These are phyloP conservation scores for Virgularia gustaviana DNA, from an alignment of 92 coral and sea anemone genomes.

Conservation along the genomic window DNA sequence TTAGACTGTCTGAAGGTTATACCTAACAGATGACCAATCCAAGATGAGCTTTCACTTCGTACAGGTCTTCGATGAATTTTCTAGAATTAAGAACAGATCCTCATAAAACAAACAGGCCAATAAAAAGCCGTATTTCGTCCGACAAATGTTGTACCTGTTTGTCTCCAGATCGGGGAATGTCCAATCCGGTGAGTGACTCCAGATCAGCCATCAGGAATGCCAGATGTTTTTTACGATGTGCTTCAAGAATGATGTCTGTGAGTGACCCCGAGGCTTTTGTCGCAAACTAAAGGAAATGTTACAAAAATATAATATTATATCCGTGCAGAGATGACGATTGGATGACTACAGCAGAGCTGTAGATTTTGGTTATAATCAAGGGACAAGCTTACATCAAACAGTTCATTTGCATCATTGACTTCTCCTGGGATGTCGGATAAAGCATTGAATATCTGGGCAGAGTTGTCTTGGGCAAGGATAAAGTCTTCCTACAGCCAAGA, in stretches of 20 bases:
- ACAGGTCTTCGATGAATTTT: constrained; percentile 38
- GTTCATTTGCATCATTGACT: constrained; percentile 69
- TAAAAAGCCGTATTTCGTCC: background rate
- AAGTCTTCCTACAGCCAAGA: constrained; percentile 75
- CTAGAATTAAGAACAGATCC: background rate
- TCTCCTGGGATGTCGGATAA: constrained; percentile 98
- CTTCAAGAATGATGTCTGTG: constrained; percentile 92
- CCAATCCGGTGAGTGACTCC: constrained; percentile 67
- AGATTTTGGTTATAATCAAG: background rate
- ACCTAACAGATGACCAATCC: constrained; percentile 25
- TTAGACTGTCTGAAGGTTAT: background rate
- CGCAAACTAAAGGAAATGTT: constrained; percentile 53
- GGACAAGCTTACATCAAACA: constrained; percentile 59
- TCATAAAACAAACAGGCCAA: background rate
- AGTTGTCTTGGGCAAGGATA: constrained; percentile 79
- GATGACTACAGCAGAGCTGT: background rate
- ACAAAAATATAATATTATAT: background rate
- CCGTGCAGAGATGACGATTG: background rate
- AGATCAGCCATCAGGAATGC: constrained; percentile 99
- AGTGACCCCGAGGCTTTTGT: constrained; percentile 87
- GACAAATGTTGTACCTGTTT: background rate
- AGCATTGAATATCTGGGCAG: constrained; percentile 95
- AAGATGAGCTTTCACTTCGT: constrained; percentile 7
- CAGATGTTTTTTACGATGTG: constrained; percentile 91
- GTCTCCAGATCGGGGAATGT: constrained; percentile 30